Evolutionary conservation across 1,140 invertebrate genomes (phyloP), one percentile per base, ranked within the genome.

Genomic region (Panagrolaimus sp.): DNA sequence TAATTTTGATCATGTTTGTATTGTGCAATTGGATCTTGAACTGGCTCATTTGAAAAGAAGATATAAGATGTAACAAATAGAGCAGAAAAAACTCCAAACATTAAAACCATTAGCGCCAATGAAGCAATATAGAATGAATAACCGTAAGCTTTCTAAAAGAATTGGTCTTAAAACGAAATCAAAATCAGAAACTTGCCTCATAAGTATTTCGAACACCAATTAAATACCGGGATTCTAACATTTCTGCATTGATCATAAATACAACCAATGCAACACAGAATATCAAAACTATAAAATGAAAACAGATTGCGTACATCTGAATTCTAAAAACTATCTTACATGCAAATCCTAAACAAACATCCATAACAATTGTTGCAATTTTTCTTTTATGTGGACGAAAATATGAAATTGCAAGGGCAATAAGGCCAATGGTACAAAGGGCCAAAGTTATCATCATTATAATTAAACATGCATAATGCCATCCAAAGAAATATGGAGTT

Each of bases 401-500:
- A 57, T 76, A 72, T 11, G 73, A 74, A 16, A 83, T 48, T 38
- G 67, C 57, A 5, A 74, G 23, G 9, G 74, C 61, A n/a, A 71
- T 51, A 27, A 82, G 31, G 9, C 69, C 66, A 4, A 71, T 44
- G 38, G 31, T 63, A 13, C 61, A 45, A 13, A 75, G 66, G 20
- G 51, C 38, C 57, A 81, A 62, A 14, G 73, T 63, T 45, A 75
- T 74, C 9, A 79, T 23, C 46, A 81, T 69, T 9, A 81, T 57
- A 63, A 81, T 76, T n/a, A 81, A 63, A 14, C 82, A 76, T 16
- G 79, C 81, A 38, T 83, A 83, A 65, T 83, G 81, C 79, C 79
- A 81, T 38, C 78, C 80, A 51, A 81, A 81, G 70, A 81, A 81
- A 48, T 83, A 81, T 0, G 79, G 79, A 11, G 79, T 81, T 51